phyloP scores from a whole-genome alignment of 1,140 invertebrate genomes.

The Drosophila albomicans region DNA sequence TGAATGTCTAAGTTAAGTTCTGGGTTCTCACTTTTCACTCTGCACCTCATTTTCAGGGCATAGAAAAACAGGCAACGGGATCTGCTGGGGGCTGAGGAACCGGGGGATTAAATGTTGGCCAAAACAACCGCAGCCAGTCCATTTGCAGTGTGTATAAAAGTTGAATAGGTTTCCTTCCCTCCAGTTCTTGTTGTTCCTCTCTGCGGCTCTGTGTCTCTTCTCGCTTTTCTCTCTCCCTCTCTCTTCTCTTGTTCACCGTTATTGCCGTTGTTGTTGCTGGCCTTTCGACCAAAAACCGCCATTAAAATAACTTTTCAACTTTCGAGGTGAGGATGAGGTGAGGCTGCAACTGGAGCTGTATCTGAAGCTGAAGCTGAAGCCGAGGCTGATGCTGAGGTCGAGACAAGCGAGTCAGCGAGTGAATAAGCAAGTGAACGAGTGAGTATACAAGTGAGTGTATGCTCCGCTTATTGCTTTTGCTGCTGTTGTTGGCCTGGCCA shows the following conservation, averaged over 20 bases:
- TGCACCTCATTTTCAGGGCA: not conserved
- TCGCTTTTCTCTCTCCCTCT: no score
- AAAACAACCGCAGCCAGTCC: constrained; percentile 38
- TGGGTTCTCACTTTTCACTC: constrained; percentile 1
- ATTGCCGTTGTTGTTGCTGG: constrained; percentile 20
- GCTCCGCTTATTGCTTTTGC: not conserved
- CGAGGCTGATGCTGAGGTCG: not conserved
- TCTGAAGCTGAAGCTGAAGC: not conserved
- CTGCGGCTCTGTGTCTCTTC: not conserved
- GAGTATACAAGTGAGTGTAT: no score
- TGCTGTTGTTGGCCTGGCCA: constrained; percentile 12
- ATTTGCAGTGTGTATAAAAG: constrained; percentile 43
- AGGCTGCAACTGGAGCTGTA: not conserved
- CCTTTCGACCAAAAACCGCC: constrained; percentile 52
- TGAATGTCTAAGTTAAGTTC: constrained; percentile 30
- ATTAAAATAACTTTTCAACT: constrained; percentile 70
- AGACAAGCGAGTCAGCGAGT: not conserved
- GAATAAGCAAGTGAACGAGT: not conserved
- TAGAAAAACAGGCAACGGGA: no score
- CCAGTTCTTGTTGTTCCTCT: not conserved
- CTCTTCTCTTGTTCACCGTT: not conserved
- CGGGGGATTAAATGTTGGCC: constrained; percentile 9
- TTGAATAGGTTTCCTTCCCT: constrained; percentile 26
- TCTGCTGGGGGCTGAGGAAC: not conserved
- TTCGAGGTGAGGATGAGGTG: constrained; percentile 5